Evolutionary conservation across 1,140 invertebrate species (phyloP), one percentile per base, ranked within the genome.

Genomic region (Drepana arcuata): DNA sequence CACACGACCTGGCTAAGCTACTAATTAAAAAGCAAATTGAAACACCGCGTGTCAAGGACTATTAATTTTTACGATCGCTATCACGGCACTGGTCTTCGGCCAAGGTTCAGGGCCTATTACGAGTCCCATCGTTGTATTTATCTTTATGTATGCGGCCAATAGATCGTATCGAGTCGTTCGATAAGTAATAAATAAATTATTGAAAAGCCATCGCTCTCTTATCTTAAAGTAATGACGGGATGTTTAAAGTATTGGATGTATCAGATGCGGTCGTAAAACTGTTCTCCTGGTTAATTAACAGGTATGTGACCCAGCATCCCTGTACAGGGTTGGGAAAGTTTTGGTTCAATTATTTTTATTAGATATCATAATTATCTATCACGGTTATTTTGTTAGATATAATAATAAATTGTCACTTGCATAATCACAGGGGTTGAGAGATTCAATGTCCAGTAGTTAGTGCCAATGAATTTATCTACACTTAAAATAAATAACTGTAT

Each of bases 1-100:
- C 18, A 18, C 38, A 44, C 25, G 34, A 28, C 34, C 37, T 29
- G 29, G 26, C 11, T 28, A 38, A 31, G 44, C 41, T 40, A 48
- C 53, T 62, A 68, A 73, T 66, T 70, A 64, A 73, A 63, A 66
- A 57, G 53, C 51, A 66, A 63, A 68, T 73, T 63, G 66, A 67
- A 69, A 46, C 34, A 40, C 36, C 46, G 43, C 46, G 41, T 67
- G 55, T 64, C 52, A 54, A 49, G 34, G 36, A 60, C 56, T 70
- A 66, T 70, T 62, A 69, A 59, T 58, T 68, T 73, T 73, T 66
- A 70, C 59, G 64, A 68, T 50, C 47, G 27, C 39, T 61, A 59
- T 68, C 57, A 39, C 25, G 35, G 35, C 52, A 26, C 24, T 10
- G 6, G n/a, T 26, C 24, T 31, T 32, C 26, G 28, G 33, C 38